These are phyloP conservation scores for Pemphredon lugubris DNA, from an alignment of 2,888 invertebrate genomes.

Conservation along the genomic window DNA sequence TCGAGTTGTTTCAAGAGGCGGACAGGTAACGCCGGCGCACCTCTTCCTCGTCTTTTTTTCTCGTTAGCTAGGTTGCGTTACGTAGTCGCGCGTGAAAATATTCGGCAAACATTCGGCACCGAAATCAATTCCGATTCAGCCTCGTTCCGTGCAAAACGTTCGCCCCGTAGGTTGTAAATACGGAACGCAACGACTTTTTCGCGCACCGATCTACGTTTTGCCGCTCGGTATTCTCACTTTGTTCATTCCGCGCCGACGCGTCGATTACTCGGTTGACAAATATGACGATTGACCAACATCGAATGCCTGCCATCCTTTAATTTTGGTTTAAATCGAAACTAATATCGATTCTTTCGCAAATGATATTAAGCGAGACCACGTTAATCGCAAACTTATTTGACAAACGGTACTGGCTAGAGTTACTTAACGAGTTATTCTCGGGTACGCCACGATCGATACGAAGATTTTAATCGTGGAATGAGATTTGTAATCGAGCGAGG, in stretches of 20 bases:
- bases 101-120: constrained; percentile 30
- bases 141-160: constrained; percentile 10
- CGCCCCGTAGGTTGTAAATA: constrained; percentile 21
- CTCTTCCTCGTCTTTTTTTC: constrained; percentile 16
- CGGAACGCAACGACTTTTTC: constrained; percentile 18
- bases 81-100: constrained; percentile 22
- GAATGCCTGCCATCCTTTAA: no score
- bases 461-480: not conserved
- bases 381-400: no score
- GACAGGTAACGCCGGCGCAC: not conserved
- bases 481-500: not conserved
- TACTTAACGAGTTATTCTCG: no score
- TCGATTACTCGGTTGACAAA: no score
- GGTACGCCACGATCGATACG: not conserved
- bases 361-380: no score
- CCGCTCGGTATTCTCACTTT: no score
- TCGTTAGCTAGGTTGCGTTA: constrained; percentile 13
- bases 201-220: no score
- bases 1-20: not conserved
- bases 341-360: no score
- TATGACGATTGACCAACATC: no score
- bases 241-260: no score
- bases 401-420: no score
- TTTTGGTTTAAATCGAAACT: no score
- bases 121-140: constrained; percentile 36